Base-by-base conservation (phyloP, 1,140 invertebrate species). In the Tenebrio molitor region DNA sequence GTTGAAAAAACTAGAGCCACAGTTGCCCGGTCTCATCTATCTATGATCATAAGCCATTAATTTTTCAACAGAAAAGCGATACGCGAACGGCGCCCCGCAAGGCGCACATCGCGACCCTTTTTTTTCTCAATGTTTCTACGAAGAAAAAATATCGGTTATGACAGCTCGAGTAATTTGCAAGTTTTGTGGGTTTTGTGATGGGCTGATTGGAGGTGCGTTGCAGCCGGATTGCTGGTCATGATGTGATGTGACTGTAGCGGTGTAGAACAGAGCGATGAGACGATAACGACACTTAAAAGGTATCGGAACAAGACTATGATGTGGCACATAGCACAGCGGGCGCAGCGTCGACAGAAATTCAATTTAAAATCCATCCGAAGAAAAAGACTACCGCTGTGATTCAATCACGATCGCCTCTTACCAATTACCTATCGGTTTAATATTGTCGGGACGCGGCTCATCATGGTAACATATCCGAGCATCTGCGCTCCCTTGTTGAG, bases 361-460 rank as follows among this genome's bases (percentile, higher is more conserved):
- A 77, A 78, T 78, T 78, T 78, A 72, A 77, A 75, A 77, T 74
- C 74, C 58, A 73, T 72, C 71, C 58, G 63, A 76, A 78, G 72
- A 76, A 77, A 77, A 73, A 76, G 78, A 74, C 78, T 72, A 77
- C 78, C 76, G 76, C 76, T 78, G 78, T 63, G 78, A 79, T 79
- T 74, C 78, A 79, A 79, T 78, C 74, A 77, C 69, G 75, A 73
- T 77, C 44, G 63, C 72, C 78, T 76, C 68, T 79, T 76, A 77
- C 74, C 76, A 77, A 78, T 78, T 77, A 77, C 72, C 46, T 75
- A 75, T 75, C 72, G 63, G 67, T 64, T 23, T 73, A 41, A 68
- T 68, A 67, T 58, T 58, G 50, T 29, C 50, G 50, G 50, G 29
- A 29, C 50, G 25, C 21, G 10, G 50, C 50, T 58, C 29, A 58